Conservation (phyloP, 2,797 vertebrate genomes). For the Morelia viridis region DNA sequence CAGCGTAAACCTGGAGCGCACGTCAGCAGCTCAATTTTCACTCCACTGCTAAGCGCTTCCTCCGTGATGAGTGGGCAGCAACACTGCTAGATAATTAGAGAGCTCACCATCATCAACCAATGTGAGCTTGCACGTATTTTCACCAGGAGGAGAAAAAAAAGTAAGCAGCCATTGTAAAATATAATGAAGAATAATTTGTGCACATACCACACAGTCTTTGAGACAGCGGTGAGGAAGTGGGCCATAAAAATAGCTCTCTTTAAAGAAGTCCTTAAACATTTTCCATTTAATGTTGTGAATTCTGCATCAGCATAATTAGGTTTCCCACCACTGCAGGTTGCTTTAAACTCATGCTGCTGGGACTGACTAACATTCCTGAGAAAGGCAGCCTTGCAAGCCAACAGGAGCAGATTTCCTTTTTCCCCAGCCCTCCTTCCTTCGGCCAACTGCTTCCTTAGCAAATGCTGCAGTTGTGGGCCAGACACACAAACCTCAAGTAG, state of each 20-base stretch:
- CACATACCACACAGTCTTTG: slow-evolving; percentile 69
- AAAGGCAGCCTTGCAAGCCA: slow-evolving; percentile 50
- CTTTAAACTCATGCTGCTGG: slow-evolving; percentile 46
- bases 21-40: slow-evolving; percentile 38
- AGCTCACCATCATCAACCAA: slow-evolving; percentile 63
- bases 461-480: neutral
- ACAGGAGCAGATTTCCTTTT: slow-evolving; percentile 33
- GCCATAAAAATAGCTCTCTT: slow-evolving; percentile 69
- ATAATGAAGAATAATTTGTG: slow-evolving; percentile 70
- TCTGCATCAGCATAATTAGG: slow-evolving; percentile 63
- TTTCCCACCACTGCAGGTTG: slow-evolving; percentile 65
- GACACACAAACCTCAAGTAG: neutral
- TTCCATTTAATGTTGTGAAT: slow-evolving; percentile 68
- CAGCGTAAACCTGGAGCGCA: slow-evolving; percentile 55
- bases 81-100: slow-evolving; percentile 71
- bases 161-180: slow-evolving; percentile 65
- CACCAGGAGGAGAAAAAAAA: slow-evolving; percentile 64
- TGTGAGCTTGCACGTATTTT: slow-evolving; percentile 75
- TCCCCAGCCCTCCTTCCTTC: slow-evolving; percentile 7
- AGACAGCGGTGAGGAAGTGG: slow-evolving; percentile 51
- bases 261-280: slow-evolving; percentile 11
- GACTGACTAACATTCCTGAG: neutral
- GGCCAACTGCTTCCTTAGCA: slow-evolving; percentile 19
- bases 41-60: slow-evolving; percentile 36
- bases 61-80: slow-evolving; percentile 49